phyloP scores from a whole-genome alignment of 2,797 vertebrate genomes.

The Caiman crocodilus region DNA sequence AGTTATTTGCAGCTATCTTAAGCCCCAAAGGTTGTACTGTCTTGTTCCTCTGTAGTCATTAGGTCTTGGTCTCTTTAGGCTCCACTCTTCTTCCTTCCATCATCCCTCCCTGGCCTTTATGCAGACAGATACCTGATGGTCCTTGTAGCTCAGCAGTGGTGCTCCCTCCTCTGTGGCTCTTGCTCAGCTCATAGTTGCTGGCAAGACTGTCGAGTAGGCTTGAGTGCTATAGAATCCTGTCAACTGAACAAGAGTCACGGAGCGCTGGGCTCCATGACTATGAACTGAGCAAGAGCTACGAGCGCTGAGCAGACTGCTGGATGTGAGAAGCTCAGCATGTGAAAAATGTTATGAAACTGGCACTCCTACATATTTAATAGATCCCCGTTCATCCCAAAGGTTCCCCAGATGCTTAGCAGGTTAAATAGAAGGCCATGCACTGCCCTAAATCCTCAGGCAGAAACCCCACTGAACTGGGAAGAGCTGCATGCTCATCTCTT shows the following conservation, averaged over 20 bases:
- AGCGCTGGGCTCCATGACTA: too few species aligned
- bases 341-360: not conserved
- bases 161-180: not conserved
- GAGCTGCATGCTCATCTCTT: not conserved
- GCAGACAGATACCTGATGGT: not conserved
- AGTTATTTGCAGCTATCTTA: not conserved
- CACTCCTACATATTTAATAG: not conserved
- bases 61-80: not conserved
- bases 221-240: too few species aligned
- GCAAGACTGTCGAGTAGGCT: too few species aligned
- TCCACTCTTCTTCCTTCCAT: not conserved
- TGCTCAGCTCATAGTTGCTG: not conserved
- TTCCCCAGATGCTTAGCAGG: not conserved
- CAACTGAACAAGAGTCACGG: too few species aligned
- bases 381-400: not conserved
- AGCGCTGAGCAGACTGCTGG: rapidly evolving
- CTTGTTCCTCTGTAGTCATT: not conserved
- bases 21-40: not conserved
- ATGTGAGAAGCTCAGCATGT: not conserved
- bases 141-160: not conserved
- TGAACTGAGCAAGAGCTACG: too few species aligned
- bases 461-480: not conserved
- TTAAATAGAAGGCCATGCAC: not conserved
- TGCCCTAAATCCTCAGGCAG: not conserved
- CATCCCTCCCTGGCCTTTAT: not conserved